Evolutionary conservation across 2,797 vertebrate species (phyloP).

Genomic region (Lepilemur ruficaudatus): DNA sequence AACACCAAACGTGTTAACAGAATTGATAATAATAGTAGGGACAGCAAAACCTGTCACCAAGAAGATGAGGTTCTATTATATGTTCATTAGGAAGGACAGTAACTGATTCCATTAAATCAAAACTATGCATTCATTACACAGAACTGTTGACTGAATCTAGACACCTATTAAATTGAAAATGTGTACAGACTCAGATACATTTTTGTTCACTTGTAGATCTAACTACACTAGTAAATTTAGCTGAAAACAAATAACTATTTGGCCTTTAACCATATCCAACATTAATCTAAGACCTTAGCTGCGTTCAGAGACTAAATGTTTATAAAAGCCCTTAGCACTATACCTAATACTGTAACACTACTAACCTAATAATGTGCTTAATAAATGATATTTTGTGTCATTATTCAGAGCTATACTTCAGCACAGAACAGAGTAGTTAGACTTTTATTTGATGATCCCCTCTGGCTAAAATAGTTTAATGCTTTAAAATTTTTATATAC

Average conservation of each 20-base stretch:
- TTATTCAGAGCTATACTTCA: not conserved
- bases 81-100: not conserved
- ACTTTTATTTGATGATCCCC: not conserved
- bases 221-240: not conserved
- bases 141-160: not conserved
- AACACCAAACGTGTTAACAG: not conserved
- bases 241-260: conserved; percentile 6
- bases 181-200: not conserved
- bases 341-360: not conserved
- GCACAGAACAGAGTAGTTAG: not conserved
- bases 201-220: not conserved
- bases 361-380: not conserved
- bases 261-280: not conserved
- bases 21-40: not conserved
- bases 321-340: not conserved
- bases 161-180: not conserved
- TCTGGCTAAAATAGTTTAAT: conserved; percentile 13
- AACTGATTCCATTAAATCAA: not conserved
- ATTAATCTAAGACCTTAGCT: not conserved
- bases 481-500: not conserved
- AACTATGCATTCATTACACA: not conserved
- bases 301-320: not conserved
- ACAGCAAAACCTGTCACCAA: not conserved
- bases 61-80: not conserved
- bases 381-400: not conserved